phyloP scores from a whole-genome alignment of 2,888 invertebrate species.

The Melieria picta region DNA sequence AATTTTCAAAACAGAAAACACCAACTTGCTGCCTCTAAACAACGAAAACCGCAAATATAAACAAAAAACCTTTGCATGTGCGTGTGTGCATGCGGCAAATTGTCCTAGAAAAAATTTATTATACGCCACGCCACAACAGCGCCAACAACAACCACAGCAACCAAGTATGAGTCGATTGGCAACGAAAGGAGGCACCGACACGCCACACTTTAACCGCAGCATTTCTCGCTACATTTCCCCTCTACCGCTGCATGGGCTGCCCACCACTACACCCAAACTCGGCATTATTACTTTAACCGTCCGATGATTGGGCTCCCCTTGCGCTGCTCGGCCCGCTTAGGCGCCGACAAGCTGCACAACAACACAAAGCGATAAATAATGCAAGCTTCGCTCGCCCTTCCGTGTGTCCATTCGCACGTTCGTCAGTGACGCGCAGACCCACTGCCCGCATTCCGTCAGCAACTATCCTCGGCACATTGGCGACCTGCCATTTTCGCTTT shows the following conservation, averaged over 20 bases:
- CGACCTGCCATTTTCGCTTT: slow-evolving; percentile 29
- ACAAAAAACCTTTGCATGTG: slow-evolving; percentile 20
- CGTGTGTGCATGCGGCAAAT: slow-evolving; percentile 7
- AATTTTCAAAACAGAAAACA: not conserved
- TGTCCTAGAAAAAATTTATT: slow-evolving; percentile 17
- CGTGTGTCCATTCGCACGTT: not conserved
- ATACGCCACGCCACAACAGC: not conserved
- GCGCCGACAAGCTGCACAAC: slow-evolving; percentile 4
- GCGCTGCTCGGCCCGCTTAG: not conserved
- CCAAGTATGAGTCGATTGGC: not conserved
- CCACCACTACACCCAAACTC: not conserved
- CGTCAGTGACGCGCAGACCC: not conserved
- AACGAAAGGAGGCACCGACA: slow-evolving; percentile 5
- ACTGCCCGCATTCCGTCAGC: not conserved
- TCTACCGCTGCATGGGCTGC: not conserved
- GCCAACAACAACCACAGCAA: slow-evolving; percentile 7
- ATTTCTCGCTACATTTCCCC: not conserved
- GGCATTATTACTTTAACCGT: no score
- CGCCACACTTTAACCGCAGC: slow-evolving; percentile 6
- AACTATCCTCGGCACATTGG: not conserved
- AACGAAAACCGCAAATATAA: slow-evolving; percentile 11
- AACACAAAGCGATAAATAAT: slow-evolving; percentile 27
- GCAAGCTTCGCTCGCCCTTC: slow-evolving; percentile 11
- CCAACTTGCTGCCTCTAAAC: not conserved
- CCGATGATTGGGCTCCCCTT: not conserved